Percentiles rank a stretch among this genome's conserved stretches.
These are phyloP conservation scores for Momotus momota DNA, from an alignment of 2,797 vertebrate species.

Conservation along the genomic window DNA sequence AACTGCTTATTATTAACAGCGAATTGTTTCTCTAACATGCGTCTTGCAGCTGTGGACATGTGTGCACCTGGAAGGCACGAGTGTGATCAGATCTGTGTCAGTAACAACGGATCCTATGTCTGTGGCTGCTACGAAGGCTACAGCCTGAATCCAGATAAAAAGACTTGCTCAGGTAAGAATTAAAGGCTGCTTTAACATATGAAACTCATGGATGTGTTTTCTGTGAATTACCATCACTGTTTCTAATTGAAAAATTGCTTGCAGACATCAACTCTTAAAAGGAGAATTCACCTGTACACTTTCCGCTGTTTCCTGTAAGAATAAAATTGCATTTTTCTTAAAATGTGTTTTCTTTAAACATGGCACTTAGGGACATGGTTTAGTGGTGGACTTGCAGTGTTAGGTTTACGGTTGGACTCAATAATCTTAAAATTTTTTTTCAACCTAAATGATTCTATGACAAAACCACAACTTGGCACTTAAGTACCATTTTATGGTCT, in stretches of 20 bases:
- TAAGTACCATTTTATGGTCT: background rate
- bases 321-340: background rate
- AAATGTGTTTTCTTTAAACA: background rate
- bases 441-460: background rate
- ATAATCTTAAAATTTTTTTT: background rate
- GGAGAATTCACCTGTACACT: background rate
- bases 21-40: background rate
- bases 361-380: background rate
- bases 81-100: conserved; percentile 90
- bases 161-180: conserved; percentile 86
- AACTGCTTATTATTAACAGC: background rate
- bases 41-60: conserved; percentile 58
- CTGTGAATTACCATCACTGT: background rate
- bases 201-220: background rate
- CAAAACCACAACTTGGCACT: background rate
- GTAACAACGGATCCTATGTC: conserved; percentile 76
- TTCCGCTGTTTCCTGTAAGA: background rate
- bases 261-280: background rate
- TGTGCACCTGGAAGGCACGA: conserved; percentile 84
- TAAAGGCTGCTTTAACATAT: background rate
- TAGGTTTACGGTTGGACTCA: background rate
- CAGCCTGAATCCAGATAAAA: conserved; percentile 85
- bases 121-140: conserved; percentile 87
- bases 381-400: background rate
- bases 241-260: background rate